phyloP scores from a whole-genome alignment of 1,140 invertebrate species.

The Drosophila navojoa region DNA sequence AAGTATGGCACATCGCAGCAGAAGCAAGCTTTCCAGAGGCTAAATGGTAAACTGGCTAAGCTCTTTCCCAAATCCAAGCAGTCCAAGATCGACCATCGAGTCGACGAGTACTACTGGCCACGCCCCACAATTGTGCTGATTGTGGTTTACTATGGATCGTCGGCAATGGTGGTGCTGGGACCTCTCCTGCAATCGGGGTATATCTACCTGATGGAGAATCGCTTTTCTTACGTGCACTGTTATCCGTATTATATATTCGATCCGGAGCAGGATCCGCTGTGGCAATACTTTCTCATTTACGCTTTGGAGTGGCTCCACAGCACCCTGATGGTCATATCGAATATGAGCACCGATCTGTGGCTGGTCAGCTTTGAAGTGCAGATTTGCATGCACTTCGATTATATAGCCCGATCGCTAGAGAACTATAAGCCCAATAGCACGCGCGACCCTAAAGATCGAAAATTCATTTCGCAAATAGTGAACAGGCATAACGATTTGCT shows the following conservation, averaged over 20 bases:
- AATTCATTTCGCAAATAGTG: slow-evolving; percentile 49
- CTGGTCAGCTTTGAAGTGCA: slow-evolving; percentile 56
- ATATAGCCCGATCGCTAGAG: slow-evolving; percentile 34
- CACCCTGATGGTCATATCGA: slow-evolving; percentile 48
- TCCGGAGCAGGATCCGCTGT: slow-evolving; percentile 24
- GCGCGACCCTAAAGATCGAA: slow-evolving; percentile 21
- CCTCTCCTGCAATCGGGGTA: slow-evolving; percentile 32
- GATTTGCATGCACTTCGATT: slow-evolving; percentile 61
- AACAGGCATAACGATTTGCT: slow-evolving; percentile 47
- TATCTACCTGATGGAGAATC: neutral
- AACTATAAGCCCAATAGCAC: slow-evolving; percentile 35
- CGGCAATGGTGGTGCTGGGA: slow-evolving; percentile 46
- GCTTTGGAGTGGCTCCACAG: slow-evolving; percentile 50
- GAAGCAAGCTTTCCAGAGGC: slow-evolving; percentile 9
- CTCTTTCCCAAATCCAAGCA: slow-evolving; percentile 39
- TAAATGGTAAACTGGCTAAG: slow-evolving; percentile 32
- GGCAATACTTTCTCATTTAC: slow-evolving; percentile 51
- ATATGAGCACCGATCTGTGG: slow-evolving; percentile 55
- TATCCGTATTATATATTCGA: slow-evolving; percentile 53
- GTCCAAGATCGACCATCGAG: slow-evolving; percentile 22
- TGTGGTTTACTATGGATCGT: slow-evolving; percentile 34
- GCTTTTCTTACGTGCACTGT: slow-evolving; percentile 46
- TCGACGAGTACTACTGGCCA: slow-evolving; percentile 59
- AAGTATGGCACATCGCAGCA: slow-evolving; percentile 51
- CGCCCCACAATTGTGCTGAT: slow-evolving; percentile 13